phyloP scores from a whole-genome alignment of 2,113 vertebrate species.

The Elanoides forficatus region DNA sequence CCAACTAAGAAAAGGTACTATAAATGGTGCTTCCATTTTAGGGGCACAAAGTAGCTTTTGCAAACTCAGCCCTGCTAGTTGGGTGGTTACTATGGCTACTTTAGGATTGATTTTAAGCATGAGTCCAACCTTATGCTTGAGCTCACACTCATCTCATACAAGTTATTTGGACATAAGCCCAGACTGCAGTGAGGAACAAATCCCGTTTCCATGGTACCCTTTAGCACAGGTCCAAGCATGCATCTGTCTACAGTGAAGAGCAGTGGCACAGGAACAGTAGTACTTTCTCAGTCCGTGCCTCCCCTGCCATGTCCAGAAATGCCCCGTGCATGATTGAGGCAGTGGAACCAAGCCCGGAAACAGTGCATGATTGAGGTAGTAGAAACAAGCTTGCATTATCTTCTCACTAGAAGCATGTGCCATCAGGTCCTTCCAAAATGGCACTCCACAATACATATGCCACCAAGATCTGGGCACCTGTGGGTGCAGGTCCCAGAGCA shows the following conservation, averaged over 20 bases:
- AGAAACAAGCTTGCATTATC: not conserved
- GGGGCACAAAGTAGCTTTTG: not conserved
- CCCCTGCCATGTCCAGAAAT: not conserved
- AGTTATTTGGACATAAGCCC: not conserved
- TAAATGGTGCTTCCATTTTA: not conserved
- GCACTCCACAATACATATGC: too few relatives aligned
- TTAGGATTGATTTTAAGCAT: not conserved
- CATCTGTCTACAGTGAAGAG: not conserved
- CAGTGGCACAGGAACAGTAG: not conserved
- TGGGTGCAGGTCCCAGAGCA: not conserved
- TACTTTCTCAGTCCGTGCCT: not conserved
- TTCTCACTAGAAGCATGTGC: not conserved
- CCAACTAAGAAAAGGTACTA: not conserved
- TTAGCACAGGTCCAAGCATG: not conserved
- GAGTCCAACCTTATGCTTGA: not conserved
- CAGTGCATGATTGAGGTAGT: fast-evolving
- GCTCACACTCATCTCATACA: not conserved
- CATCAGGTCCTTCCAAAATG: not conserved
- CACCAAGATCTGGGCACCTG: not conserved
- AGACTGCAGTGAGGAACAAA: not conserved
- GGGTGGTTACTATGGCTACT: not conserved
- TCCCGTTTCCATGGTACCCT: not conserved
- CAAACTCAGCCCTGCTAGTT: not conserved
- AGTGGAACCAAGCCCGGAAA: not conserved
- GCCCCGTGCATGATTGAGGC: fast-evolving